Conservation (phyloP, 2,888 invertebrate genomes). For the Nomada fucata region DNA sequence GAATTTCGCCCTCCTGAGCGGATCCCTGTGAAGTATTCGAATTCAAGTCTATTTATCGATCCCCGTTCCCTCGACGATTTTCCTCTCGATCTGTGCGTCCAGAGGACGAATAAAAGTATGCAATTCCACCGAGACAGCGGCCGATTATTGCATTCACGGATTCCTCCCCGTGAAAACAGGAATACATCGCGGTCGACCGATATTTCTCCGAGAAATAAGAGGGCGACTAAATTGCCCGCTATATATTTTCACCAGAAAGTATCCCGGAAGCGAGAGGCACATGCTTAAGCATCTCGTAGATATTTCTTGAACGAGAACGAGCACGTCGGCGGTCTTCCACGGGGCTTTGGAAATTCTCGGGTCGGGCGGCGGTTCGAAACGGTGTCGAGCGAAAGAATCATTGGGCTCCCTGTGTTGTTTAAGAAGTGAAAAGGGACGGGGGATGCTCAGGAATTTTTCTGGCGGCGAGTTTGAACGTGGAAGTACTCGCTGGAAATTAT, state of each 20-base stretch:
- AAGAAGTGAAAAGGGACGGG: neutral
- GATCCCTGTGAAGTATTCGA: too few species aligned
- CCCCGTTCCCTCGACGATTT: neutral
- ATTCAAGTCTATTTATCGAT: conserved; percentile 9
- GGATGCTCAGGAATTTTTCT: neutral
- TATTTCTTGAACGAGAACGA: conserved; percentile 5
- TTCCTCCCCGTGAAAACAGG: neutral
- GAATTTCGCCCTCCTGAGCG: too few species aligned
- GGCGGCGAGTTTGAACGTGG: neutral
- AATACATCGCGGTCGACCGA: neutral
- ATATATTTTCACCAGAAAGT: neutral
- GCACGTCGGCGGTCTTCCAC: conserved; percentile 1
- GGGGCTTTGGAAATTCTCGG: conserved; percentile 10
- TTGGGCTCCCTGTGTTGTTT: neutral
- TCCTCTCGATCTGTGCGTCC: neutral
- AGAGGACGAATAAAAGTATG: neutral
- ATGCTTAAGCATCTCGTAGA: conserved; percentile 6
- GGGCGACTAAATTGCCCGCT: conserved; percentile 6
- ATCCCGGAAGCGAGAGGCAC: neutral
- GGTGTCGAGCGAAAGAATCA: neutral
- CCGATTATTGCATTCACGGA: neutral
- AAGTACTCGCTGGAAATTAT: too few species aligned
- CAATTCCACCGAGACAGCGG: neutral
- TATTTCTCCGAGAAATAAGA: neutral
- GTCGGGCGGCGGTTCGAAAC: neutral